phyloP scores from a whole-genome alignment of 2,113 vertebrate species.

The Rhodinocichla rosea region DNA sequence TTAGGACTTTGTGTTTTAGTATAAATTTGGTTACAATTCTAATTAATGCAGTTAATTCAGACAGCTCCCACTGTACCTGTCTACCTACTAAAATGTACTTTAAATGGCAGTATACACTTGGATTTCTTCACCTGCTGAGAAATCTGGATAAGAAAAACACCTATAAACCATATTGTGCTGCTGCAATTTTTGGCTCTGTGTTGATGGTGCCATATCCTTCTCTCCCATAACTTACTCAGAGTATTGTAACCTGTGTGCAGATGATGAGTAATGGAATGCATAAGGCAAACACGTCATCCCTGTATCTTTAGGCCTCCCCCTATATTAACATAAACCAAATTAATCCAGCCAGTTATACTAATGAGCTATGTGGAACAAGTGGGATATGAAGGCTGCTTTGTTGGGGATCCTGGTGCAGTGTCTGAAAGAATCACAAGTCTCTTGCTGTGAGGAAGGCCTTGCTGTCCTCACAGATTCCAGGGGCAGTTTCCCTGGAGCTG shows the following conservation, averaged over 20 bases:
- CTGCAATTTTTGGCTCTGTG: neutral
- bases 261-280: neutral
- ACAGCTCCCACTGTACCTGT: neutral
- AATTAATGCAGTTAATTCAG: neutral
- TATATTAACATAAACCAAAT: neutral
- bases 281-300: neutral
- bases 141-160: neutral
- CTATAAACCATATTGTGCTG: neutral
- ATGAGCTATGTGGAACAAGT: neutral
- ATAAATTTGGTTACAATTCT: neutral
- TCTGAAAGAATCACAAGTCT: rapidly evolving
- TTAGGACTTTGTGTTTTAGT: neutral
- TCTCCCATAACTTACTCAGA: neutral
- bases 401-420: neutral
- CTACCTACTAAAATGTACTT: neutral
- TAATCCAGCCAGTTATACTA: neutral
- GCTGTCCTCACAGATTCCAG: rapidly evolving
- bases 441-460: neutral
- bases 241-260: neutral
- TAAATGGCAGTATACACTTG: neutral
- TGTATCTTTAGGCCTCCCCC: neutral
- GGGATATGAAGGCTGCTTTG: neutral
- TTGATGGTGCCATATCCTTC: neutral
- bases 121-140: neutral
- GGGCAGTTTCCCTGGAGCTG: neutral